Evolutionary conservation across 2,888 invertebrate genomes (phyloP), one percentile per base, ranked within the genome.

Genomic region (Cheilosia impressa): DNA sequence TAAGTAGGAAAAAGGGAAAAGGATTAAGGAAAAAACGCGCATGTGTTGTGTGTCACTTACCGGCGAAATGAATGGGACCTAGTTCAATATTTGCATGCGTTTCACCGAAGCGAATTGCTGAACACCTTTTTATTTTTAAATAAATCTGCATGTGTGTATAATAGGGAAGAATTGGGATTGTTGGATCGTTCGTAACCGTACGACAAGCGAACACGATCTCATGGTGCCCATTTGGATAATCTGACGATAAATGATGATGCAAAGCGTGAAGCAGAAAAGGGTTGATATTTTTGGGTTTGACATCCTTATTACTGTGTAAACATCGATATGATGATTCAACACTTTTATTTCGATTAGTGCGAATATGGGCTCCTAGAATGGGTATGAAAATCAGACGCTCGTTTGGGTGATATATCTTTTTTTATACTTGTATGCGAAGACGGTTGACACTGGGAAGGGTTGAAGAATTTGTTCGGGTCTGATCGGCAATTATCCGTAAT

Each of bases 191-290:
- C 47, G 63, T 31, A 57, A 66, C 24, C 31, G 50, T 84, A 31
- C 31, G 84, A 85, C 85, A 85, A 72, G 81, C 71, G 85, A 80
- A 85, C 85, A 76, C 41, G 76, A 85, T 77, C 38, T 38, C 72
- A 57, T 71, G 53, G 80, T 80, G 62, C 38, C 77, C 76, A 85
- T 81, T 85, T 85, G 85, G 85, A 85, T 85, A 85, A 85, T 85
- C 85, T 85, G 81, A 85, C 85, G 72, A 81, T 85, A 85, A 85
- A 85, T 85, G 81, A 85, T 85, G 85, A 80, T 80, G 76, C 76
- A 55, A 85, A 57, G 62, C 85, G 57, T 85, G 80, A 85, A 80
- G 66, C 75, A 76, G 55, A 71, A 72, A 85, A 77, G 81, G 85
- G 81, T 80, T 85, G 62, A 6, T 75, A 52, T 66, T 78, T 38